Base-by-base conservation (phyloP, 2,113 vertebrate genomes). In the Solenodon paradoxus region DNA sequence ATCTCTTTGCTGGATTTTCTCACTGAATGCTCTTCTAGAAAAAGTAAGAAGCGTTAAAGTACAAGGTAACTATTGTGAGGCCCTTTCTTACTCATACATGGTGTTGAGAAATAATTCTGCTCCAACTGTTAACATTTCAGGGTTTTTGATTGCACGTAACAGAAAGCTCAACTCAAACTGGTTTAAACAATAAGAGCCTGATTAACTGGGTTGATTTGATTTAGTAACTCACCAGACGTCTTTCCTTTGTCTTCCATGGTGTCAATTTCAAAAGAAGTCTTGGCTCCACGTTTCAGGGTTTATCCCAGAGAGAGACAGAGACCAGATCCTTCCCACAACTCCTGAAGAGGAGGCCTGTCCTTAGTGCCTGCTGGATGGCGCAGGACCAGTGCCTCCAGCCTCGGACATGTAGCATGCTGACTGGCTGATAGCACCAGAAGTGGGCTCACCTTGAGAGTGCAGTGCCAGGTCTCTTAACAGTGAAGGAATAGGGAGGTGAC, bases 381-480 rank as follows among this genome's bases (percentile, higher is more conserved):
- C 32, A 3, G 3, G 40, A 78, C 15, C 9, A 4, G 1, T 5
- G 42, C 12, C 22, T n/a, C 7, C 47, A 71, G 20, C 57, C 40
- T 3, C 17, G 35, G 55, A 66, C 30, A 20, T 7, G 7, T 47
- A 40, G 1, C 0, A 7, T 9, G 32, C 74, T 3, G 13, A 15
- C 8, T 83, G 66, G 30, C 75, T 20, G 11, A 64, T 26, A 9
- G 40, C 40, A 7, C 32, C 32, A 15, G 20, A 5, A 3, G 30
- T 5, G 20, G 74, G 47, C 32, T 77, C 22, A 5, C 32, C 16
- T 9, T 8, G 0, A 32, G 57, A n/a, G 32, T 15, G 20, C 8
- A 0, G 49, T 35, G 2, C 63, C 3, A 0, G 0, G 30, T 19
- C 40, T 12, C 22, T 35, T 45, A 63, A 3, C n/a, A 28, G 1